Base-by-base conservation (phyloP, 2,797 vertebrate species). In the Arremon aurantiirostris region DNA sequence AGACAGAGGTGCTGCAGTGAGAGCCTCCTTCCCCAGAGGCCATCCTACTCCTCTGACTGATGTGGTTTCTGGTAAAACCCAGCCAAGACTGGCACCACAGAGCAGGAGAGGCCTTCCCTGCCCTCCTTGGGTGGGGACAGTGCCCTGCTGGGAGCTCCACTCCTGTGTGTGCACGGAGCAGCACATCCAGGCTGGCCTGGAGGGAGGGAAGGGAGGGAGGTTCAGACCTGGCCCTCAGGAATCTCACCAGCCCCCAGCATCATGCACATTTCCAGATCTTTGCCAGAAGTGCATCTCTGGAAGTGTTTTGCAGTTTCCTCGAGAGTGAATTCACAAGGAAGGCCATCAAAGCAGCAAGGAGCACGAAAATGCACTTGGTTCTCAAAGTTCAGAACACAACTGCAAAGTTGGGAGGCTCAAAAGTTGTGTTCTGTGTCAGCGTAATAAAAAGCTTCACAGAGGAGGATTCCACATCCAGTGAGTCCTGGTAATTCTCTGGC, bases 91-190 rank as follows among this genome's bases (percentile, higher is more conserved):
- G 53, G 46, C 22, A 35, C 10, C 2, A 1, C n/a, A 47, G 35
- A 9, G 1, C 42, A 19, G 60, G 30, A 4, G 4, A 53, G 0
- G 30, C 22, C 10, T 41, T 37, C 10, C 50, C 13, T 30, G 8
- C 50, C 53, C 7, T 11, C 8, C 19, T 16, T 0, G 2, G 27
- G 2, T 7, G 13, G 2, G 5, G 28, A 17, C 35, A 68, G 21
- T 0, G 34, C 3, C 16, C 35, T 37, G 46, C 56, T 52, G 23
- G 7, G n/a, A 87, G 1, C 37, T 8, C 17, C n/a, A 7, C 3
- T 13, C 4, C 3, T 16, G 14, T 2, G 8, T 3, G 17, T 5
- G 63, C 9, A 30, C 1, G 17, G 17, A 50, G 26, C 68, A 70
- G 13, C 46, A 19, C 4, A 10, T 4, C 60, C 35, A 21, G 81